Conservation (phyloP, 2,113 vertebrate genomes). For the Aepyceros melampus region DNA sequence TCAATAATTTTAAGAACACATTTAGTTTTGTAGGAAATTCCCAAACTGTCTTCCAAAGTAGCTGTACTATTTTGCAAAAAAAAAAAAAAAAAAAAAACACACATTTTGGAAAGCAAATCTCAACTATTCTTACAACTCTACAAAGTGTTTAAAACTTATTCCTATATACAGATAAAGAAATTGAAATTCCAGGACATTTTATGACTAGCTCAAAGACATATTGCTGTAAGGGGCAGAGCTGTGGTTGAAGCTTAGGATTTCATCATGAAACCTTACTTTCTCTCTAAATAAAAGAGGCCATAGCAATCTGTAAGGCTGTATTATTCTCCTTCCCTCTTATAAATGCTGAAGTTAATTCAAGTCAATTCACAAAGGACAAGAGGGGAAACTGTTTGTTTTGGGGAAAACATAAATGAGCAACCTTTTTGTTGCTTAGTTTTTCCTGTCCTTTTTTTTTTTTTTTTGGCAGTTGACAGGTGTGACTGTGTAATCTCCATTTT, state of each 20-base stretch:
- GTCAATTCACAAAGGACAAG: background rate
- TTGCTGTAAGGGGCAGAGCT: background rate
- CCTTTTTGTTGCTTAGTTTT: background rate
- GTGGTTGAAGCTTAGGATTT: background rate
- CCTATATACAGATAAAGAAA: background rate
- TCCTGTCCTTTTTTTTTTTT: background rate
- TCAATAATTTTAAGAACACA: background rate
- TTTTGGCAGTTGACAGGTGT: background rate
- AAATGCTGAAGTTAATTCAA: background rate
- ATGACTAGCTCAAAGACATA: background rate
- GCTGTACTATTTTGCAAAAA: background rate
- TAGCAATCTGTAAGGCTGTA: background rate
- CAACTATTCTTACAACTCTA: background rate
- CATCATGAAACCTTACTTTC: background rate
- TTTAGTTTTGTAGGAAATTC: background rate
- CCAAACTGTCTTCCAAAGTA: background rate
- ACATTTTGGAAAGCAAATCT: background rate
- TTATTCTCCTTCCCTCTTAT: background rate
- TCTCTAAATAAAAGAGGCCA: background rate
- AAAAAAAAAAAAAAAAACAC: background rate
- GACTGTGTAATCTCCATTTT: background rate
- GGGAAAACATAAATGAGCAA: background rate
- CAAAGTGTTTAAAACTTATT: background rate
- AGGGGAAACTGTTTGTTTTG: background rate
- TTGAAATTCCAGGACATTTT: background rate